Evolutionary conservation across 2,888 invertebrate genomes (phyloP), one percentile per base, ranked within the genome.

Genomic region (Diaprepes abbreviatus): DNA sequence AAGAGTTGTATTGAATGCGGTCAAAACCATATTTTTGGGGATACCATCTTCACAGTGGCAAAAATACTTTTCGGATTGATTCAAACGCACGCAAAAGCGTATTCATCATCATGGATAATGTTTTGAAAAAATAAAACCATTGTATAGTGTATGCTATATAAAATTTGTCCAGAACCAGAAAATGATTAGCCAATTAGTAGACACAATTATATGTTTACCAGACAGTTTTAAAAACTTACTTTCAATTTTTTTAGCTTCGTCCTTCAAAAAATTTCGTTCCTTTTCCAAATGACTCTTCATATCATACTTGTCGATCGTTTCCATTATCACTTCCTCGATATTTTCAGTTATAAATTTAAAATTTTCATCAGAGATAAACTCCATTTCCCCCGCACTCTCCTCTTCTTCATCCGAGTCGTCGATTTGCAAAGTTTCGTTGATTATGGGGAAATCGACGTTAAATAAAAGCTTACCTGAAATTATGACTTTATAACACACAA

Each of bases 291-390:
- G 83, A 0, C 78, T 79, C 40, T 87, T 85, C 75, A 89, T 75
- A 0, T 87, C 82, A 72, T 82, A 86, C 60, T 86, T 85, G 0
- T 72, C 66, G 83, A 88, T 85, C 0, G 86, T 83, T 0, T 83
- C 79, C 58, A 85, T 85, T 0, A 89, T 73, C 19, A 85, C 77
- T n/a, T 83, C 79, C 0, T 83, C 84, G 1, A 89, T 76, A 31
- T 87, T 79, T 0, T 85, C 83, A 68, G 86, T 58, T 1, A 88
- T 35, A 63, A 86, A 83, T 21, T 79, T 71, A n/a, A 80, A 73
- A 62, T 80, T 81, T 24, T 80, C 79, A 10, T 76, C 74, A 71
- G 78, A 75, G 14, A 80, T 74, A 70, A 75, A 79, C 21, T 78
- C 76, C 31, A 68, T 64, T 19, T 72, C 71, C 14, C 79, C 74